Base-by-base conservation (phyloP, 2,113 vertebrate species). In the Podarcis raffonei region DNA sequence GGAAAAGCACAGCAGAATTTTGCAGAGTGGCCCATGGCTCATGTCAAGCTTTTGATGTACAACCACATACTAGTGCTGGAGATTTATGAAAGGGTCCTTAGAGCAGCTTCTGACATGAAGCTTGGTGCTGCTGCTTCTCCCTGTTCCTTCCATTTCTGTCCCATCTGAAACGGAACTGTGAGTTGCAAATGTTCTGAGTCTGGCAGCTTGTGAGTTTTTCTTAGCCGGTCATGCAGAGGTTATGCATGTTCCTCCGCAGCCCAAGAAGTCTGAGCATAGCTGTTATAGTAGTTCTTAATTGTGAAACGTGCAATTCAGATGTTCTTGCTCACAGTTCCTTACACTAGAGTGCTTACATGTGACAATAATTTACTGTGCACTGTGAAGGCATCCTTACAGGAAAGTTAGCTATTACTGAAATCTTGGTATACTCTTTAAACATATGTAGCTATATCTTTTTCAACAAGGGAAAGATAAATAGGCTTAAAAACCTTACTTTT, bases 401-500 rank as follows among this genome's bases (percentile, higher is more conserved):
- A 85, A 85, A n/a, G n/a, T 42, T n/a, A 27, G 30, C 81, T 22
- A n/a, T 80, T 80, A 1, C 42, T 69, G 15, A 32, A 59, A 6
- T 13, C 16, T 37, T 39, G 39, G 37, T 79, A n/a, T 11, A 23
- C 12, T 32, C 25, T 39, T 59, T 91, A 88, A 0, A 39, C 57
- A 32, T 89, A 85, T 94, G 90, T 83, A 93, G 85, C 91, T 94
- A 81, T 94, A 91, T 92, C 48, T 92, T 83, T 84, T 92, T 92
- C 37, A 89, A 84, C 59, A 91, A 84, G 42, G 20, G 71, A 91
- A 66, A 81, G 75, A 57, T 25, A 3, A 77, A 30, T 57, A 84
- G 80, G 83, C 59, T 81, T 86, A 92, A 66, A 66, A 74, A 77
- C 66, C 27, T 15, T 81, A 20, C 48, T 71, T 35, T 81, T 87